These are phyloP conservation scores for Aplodontia rufa DNA, from an alignment of 2,113 vertebrate genomes.

Conservation along the genomic window DNA sequence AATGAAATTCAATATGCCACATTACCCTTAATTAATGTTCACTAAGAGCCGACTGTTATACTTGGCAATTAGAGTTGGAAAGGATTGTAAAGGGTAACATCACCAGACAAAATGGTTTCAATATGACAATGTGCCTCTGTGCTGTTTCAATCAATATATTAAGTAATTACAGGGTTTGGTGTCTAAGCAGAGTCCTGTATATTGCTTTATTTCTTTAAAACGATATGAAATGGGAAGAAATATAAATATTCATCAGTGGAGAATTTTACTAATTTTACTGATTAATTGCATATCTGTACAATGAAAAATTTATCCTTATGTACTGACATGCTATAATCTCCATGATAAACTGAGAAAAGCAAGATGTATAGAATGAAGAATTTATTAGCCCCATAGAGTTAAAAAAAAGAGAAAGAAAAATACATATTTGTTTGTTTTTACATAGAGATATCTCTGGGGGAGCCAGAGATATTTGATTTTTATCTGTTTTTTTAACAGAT, in stretches of 20 bases:
- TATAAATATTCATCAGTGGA: background rate
- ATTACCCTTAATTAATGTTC: slow-evolving; percentile 52
- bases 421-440: background rate
- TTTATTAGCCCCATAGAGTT: background rate
- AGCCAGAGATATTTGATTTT: too few relatives aligned
- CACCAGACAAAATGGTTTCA: background rate
- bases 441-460: background rate
- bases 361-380: background rate
- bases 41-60: background rate
- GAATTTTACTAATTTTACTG: background rate
- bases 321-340: background rate
- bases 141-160: slow-evolving; percentile 23
- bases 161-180: background rate
- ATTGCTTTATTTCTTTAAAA: background rate
- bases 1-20: slow-evolving; percentile 54
- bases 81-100: background rate
- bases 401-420: background rate
- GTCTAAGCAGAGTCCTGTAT: background rate
- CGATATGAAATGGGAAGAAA: background rate
- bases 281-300: background rate
- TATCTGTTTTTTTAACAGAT: too few relatives aligned
- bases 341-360: background rate
- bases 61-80: slow-evolving; percentile 28
- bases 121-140: background rate
- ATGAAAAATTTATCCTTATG: background rate